A percentile compares a stretch with the other conserved stretches of the same genome.
Evolutionary conservation across 2,797 vertebrate species (phyloP).

Genomic region (Jordanella pulchra): DNA sequence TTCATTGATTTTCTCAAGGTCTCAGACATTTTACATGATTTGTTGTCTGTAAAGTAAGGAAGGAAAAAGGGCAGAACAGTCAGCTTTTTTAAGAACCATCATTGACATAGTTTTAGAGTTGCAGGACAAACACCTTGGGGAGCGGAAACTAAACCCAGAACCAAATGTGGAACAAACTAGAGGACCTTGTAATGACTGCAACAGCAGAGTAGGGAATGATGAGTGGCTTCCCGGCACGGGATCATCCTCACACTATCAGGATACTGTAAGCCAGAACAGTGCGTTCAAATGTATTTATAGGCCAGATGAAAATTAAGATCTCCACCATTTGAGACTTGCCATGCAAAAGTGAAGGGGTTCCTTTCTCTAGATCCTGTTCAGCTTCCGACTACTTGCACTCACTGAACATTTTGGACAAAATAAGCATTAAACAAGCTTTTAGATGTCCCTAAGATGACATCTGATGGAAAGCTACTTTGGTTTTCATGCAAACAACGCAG

Average conservation of each 20-base stretch:
- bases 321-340: conserved; percentile 13
- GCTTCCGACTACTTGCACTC: background rate
- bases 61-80: background rate
- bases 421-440: conserved; percentile 3
- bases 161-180: conserved; percentile 7
- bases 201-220: conserved; percentile 28
- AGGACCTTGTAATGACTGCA: conserved; percentile 6
- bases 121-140: background rate
- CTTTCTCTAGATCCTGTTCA: too few relatives aligned
- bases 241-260: conserved; percentile 30
- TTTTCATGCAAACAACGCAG: background rate
- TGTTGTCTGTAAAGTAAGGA: background rate
- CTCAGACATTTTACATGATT: background rate
- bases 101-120: background rate
- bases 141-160: background rate
- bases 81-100: background rate
- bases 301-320: conserved; percentile 54
- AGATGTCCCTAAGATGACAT: conserved; percentile 15
- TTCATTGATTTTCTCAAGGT: background rate
- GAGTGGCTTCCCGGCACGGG: conserved; percentile 20
- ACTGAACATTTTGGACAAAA: conserved; percentile 16
- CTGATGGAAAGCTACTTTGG: background rate
- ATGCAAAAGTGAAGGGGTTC: conserved; percentile 6
- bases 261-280: conserved; percentile 30
- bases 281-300: conserved; percentile 42